A percentile compares a stretch with the other conserved stretches of the same genome.
Conservation (phyloP, 2,113 vertebrate species). For the Diadophis punctatus region DNA sequence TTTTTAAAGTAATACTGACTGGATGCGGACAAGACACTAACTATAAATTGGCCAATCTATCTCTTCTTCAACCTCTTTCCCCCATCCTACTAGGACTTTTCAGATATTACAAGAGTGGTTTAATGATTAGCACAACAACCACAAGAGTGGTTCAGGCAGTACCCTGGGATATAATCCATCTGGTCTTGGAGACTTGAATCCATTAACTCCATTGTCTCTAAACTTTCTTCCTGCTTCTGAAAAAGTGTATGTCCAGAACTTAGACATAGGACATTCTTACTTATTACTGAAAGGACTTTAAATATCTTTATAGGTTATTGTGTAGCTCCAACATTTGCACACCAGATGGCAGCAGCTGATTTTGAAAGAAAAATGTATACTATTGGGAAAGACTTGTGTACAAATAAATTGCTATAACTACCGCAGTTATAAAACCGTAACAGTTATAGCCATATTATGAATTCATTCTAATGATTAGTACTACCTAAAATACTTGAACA, state of each 20-base stretch:
- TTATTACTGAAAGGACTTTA: not conserved
- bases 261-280: not conserved
- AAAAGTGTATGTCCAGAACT: not conserved
- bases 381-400: not conserved
- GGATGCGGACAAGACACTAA: not conserved
- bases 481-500: not conserved
- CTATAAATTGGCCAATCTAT: not conserved
- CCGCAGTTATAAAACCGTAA: not conserved
- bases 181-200: not conserved
- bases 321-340: not conserved
- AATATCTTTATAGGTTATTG: not conserved
- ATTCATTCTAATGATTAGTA: not conserved
- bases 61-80: not conserved
- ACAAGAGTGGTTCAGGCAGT: not conserved
- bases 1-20: not conserved
- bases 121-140: not conserved
- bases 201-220: not conserved
- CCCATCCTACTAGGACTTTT: not conserved
- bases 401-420: not conserved
- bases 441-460: not conserved
- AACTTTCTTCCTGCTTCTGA: not conserved
- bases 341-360: constrained; percentile 50
- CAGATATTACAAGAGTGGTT: not conserved
- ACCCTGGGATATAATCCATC: not conserved
- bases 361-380: not conserved